A percentile compares a stretch with the other conserved stretches of the same genome.
phyloP scores from a whole-genome alignment of 2,113 vertebrate species.

The Protobothrops mucrosquamatus region DNA sequence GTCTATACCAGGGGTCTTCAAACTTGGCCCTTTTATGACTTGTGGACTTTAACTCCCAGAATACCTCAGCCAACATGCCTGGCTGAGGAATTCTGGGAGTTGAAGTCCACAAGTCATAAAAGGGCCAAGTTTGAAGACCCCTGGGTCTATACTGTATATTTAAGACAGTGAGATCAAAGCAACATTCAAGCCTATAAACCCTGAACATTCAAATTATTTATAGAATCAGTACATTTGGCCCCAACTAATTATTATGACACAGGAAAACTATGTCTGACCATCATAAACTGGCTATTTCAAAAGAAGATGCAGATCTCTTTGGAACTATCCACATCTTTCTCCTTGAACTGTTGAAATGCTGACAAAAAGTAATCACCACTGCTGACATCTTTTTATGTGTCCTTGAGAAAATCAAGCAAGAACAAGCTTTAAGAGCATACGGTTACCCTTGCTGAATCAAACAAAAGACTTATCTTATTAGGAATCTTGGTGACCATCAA shows the following conservation, averaged over 20 bases:
- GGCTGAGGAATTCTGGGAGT: no score
- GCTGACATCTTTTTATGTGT: background rate
- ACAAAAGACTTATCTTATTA: background rate
- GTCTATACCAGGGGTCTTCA: no score
- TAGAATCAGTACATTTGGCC: background rate
- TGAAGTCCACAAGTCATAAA: no score
- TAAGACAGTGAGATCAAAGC: background rate
- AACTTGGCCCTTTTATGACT: no score
- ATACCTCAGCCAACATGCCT: no score
- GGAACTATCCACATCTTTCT: background rate
- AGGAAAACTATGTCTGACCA: background rate
- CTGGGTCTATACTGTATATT: background rate
- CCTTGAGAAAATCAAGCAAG: background rate
- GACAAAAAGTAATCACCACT: background rate
- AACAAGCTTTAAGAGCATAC: background rate
- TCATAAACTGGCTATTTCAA: background rate
- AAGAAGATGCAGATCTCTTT: background rate
- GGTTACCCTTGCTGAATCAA: background rate
- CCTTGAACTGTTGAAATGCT: background rate
- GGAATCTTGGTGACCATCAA: background rate
- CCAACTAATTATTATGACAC: background rate
- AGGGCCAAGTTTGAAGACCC: no score
- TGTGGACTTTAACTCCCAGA: no score
- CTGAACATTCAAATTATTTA: background rate
- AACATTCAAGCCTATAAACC: background rate